Evolutionary conservation across 2,888 invertebrate species (phyloP).

Genomic region (Lasioglossum pauxillum): DNA sequence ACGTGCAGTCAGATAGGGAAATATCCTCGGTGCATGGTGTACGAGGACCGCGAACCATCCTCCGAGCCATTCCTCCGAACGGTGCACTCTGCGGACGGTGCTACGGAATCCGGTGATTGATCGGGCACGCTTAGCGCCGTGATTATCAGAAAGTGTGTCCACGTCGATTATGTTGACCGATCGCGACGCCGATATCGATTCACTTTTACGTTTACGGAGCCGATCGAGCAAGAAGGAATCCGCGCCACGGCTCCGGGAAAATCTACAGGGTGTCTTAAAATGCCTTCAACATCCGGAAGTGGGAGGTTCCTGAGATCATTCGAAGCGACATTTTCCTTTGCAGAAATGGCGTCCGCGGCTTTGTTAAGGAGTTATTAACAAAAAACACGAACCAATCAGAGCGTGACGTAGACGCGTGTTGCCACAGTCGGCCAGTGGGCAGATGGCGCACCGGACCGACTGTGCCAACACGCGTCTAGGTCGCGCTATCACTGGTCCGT

Average conservation of each 20-base stretch:
- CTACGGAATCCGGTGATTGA: slow-evolving; percentile 58
- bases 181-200: slow-evolving; percentile 44
- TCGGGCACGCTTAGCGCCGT: slow-evolving; percentile 57
- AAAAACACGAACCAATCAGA: no score
- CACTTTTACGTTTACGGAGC: slow-evolving; percentile 31
- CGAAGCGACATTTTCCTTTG: no score
- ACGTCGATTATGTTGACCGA: slow-evolving; percentile 63
- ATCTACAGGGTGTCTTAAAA: background rate
- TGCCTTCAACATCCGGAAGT: no score
- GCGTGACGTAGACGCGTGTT: no score
- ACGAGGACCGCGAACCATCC: background rate
- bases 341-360: no score
- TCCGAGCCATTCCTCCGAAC: background rate
- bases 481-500: no score
- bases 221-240: slow-evolving; percentile 40
- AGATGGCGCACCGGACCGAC: no score
- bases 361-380: no score
- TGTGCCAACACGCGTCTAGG: no score
- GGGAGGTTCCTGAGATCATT: no score
- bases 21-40: slow-evolving; percentile 40
- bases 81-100: slow-evolving; percentile 17
- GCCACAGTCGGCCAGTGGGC: no score
- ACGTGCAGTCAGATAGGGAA: slow-evolving; percentile 61
- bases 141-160: slow-evolving; percentile 67
- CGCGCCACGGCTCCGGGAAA: slow-evolving; percentile 32